These are phyloP conservation scores for Branchipolynoe longqiensis DNA, from an alignment of 2,888 invertebrate species.

Conservation along the genomic window DNA sequence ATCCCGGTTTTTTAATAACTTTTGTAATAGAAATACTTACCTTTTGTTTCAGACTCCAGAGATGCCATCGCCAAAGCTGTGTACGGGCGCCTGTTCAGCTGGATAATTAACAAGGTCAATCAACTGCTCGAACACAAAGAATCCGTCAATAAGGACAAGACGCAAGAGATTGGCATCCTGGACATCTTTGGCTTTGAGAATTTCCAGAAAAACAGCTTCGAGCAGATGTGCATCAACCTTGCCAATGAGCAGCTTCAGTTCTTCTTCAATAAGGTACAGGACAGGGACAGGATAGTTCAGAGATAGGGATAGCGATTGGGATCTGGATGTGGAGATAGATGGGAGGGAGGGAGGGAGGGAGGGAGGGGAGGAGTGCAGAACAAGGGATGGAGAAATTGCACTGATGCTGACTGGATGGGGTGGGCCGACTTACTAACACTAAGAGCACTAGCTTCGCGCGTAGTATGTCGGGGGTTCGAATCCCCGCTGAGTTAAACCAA, in stretches of 20 bases:
- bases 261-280: constrained; percentile 81
- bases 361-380: no score
- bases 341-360: no score
- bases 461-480: no score
- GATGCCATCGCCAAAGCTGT: constrained; percentile 83
- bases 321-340: no score
- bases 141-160: constrained; percentile 63
- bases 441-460: no score
- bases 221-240: constrained; percentile 81
- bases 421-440: no score
- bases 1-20: no score
- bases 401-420: no score
- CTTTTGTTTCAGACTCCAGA: constrained; percentile 74
- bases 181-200: constrained; percentile 82
- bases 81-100: constrained; percentile 83
- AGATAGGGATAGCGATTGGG: no score
- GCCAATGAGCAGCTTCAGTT: constrained; percentile 81
- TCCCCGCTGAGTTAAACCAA: no score
- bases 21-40: neutral
- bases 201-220: constrained; percentile 81
- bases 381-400: no score
- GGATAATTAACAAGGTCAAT: constrained; percentile 83
- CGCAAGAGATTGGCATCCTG: constrained; percentile 76
- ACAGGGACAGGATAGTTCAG: no score
- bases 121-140: constrained; percentile 79